Base-by-base conservation (phyloP, 2,888 invertebrate genomes). In the Amphimallon solstitiale region DNA sequence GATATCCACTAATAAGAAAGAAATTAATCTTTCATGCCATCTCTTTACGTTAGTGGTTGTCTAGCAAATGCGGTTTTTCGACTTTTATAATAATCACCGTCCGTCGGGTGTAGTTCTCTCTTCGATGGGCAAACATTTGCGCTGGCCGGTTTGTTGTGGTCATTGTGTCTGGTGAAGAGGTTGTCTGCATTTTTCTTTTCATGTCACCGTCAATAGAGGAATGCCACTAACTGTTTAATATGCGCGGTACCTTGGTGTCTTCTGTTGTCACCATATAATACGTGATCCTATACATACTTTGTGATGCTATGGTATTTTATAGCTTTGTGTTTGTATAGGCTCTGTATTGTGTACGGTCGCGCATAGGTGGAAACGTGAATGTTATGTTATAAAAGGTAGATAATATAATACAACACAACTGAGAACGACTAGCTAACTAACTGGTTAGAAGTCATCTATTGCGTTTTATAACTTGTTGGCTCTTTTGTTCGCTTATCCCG, bases 101-200 rank as follows among this genome's bases (percentile, higher is more conserved):
- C 54, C 54, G 38, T 19, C 38, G 54, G 54, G 21, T 23, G 54
- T 38, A 54, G 54, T 23, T 54, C 54, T 35, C 56, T 34, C 56
- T 52, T 7, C 29, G 38, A 34, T 59, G 56, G 56, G 56, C 43
- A 59, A 59, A 59, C 56, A 45, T 59, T 45, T 45, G 56, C 56
- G 56, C 43, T 45, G 56, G 43, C 56, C 56, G 56, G 56, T 59
- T 59, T 59, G 56, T 59, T 59, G 56, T 59, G 56, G 56, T 59
- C 56, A 59, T 59, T 59, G 56, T 59, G 56, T 59, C 56, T 59
- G 45, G 43, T 43, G 45, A 43, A 51, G 35, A 34, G 45, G 56
- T 40, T 23, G 54, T 59, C 56, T 59, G 56, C 56, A 59, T 59
- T 59, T 59, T 59, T 59, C 56, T 59, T 59, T 59, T 59, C 43